Conservation (phyloP, 2,797 vertebrate genomes). For the Myotis myotis region DNA sequence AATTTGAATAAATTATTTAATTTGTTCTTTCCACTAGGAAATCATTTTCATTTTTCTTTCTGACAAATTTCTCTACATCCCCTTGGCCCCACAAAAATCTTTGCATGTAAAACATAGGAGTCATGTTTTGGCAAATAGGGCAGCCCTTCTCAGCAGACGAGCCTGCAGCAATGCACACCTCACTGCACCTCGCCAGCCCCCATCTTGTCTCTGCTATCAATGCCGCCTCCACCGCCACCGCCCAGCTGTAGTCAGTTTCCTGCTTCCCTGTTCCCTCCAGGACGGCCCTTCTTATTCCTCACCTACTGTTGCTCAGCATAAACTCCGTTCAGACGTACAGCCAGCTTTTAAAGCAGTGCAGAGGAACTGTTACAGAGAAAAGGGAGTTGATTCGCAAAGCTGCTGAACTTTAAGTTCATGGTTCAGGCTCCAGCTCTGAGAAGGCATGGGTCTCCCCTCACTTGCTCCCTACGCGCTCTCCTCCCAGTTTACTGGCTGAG, state of each 20-base stretch:
- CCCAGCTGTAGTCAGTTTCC: background rate
- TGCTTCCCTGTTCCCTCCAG: background rate
- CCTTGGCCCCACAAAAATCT: background rate
- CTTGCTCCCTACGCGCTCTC: background rate
- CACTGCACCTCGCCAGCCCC: too few relatives aligned
- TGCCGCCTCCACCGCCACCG: accelerated
- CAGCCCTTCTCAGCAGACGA: background rate
- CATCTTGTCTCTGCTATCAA: background rate
- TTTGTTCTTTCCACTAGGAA: constrained; percentile 3
- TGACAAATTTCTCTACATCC: background rate
- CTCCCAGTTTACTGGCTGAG: background rate
- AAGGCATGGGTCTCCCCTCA: background rate
- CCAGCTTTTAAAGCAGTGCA: background rate
- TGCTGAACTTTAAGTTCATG: background rate
- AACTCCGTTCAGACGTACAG: background rate
- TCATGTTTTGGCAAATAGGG: background rate
- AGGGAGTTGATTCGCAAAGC: background rate
- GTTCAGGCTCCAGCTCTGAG: background rate
- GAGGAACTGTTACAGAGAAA: background rate
- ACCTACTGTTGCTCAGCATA: background rate
- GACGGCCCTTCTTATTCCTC: background rate
- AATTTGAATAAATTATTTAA: constrained; percentile 25
- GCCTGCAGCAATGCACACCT: background rate
- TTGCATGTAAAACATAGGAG: background rate
- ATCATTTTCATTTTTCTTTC: constrained; percentile 39